Base-by-base conservation (phyloP, 2,113 vertebrate genomes). In the Tragelaphus imberbis region DNA sequence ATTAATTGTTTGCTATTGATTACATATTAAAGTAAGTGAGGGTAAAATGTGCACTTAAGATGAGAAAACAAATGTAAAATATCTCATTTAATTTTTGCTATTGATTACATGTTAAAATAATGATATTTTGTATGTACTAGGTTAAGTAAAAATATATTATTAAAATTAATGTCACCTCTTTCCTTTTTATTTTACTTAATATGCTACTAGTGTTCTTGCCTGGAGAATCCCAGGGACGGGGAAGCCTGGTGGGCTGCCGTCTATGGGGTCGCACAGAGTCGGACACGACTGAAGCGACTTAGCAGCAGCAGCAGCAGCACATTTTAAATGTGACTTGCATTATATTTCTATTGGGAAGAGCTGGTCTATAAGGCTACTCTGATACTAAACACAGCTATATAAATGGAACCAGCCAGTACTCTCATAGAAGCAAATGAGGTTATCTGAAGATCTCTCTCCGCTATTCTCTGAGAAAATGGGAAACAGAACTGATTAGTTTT, bases 151-250 rank as follows among this genome's bases (percentile, higher is more conserved):
- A 85, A 75, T 59, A 44, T 49, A 59, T 28, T 10, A 68, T 88
- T 84, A 55, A 40, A 91, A 56, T 91, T 85, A 61, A 49, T 94
- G 88, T 92, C 40, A 81, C 14, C n/a, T 40, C 12, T 40, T 91
- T 77, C 47, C 47, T 63, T 95, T 84, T 71, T 91, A 93, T n/a
- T 95, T 56, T 91, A 65, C 17, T 96, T 81, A 81, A 81, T 53
- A 55, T 65, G 33, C 61, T 65, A 84, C 9, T 16, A 65, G n/a
- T n/a, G n/a, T n/a, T n/a, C n/a, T n/a, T n/a, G n/a, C n/a, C n/a
- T n/a, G n/a, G n/a, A n/a, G n/a, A n/a, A n/a, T n/a, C n/a, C n/a
- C n/a, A n/a, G n/a, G n/a, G n/a, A n/a, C n/a, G n/a, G n/a, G n/a
- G n/a, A n/a, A n/a, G n/a, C n/a, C n/a, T n/a, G n/a, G n/a, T n/a